These are phyloP conservation scores for Steinernema scapterisci DNA, from an alignment of 2,888 invertebrate genomes.

Conservation along the genomic window DNA sequence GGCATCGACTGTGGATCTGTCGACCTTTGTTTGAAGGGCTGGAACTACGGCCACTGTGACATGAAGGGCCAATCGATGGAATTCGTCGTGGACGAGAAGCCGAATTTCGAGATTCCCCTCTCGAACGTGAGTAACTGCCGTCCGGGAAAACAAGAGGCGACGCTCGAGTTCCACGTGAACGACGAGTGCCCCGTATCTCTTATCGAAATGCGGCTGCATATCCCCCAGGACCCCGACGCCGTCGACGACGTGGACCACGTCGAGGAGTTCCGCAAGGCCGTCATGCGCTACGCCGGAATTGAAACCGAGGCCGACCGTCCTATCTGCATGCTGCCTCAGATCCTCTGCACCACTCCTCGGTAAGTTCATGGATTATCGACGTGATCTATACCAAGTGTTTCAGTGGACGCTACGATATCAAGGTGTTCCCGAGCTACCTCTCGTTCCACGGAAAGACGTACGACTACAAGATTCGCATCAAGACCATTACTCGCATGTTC, in stretches of 20 bases:
- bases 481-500: slow-evolving; percentile 90
- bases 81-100: slow-evolving; percentile 60
- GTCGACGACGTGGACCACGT: slow-evolving; percentile 84
- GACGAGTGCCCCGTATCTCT: slow-evolving; percentile 96
- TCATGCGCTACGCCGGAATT: slow-evolving; percentile 95
- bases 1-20: slow-evolving; percentile 82
- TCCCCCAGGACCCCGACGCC: slow-evolving; percentile 80
- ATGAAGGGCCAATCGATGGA: slow-evolving; percentile 75
- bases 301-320: slow-evolving; percentile 89
- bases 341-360: slow-evolving; percentile 97
- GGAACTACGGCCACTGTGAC: slow-evolving; percentile 98
- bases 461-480: slow-evolving; percentile 98
- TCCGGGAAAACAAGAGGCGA: slow-evolving; percentile 86
- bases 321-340: slow-evolving; percentile 91
- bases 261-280: slow-evolving; percentile 93
- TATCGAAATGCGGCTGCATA: slow-evolving; percentile 96
- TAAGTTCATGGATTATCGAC: slow-evolving; percentile 67
- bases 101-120: slow-evolving; percentile 91
- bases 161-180: slow-evolving; percentile 84
- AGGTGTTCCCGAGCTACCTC: slow-evolving; percentile 86
- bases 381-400: slow-evolving; percentile 54
- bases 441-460: slow-evolving; percentile 97
- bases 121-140: slow-evolving; percentile 93
- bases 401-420: slow-evolving; percentile 94
- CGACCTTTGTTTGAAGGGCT: slow-evolving; percentile 91